Evolutionary conservation across 2,113 vertebrate genomes (phyloP).

Genomic region (Sylvia atricapilla): DNA sequence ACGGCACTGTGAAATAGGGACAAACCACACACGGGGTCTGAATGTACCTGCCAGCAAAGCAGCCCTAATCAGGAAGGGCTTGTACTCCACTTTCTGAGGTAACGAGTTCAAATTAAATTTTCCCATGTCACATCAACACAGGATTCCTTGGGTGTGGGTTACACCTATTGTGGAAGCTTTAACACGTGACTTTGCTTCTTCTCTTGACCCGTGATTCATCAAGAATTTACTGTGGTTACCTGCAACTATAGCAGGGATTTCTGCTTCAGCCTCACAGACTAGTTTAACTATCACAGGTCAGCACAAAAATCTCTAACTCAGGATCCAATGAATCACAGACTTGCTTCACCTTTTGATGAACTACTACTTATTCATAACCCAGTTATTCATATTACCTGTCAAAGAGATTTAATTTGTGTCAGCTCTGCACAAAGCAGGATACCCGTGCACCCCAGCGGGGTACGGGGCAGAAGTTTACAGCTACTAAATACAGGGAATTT

Average conservation of each 20-base stretch:
- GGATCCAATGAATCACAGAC: neutral
- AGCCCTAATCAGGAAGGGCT: neutral
- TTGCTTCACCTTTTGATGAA: constrained; percentile 57
- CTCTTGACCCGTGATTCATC: neutral
- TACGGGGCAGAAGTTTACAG: constrained; percentile 49
- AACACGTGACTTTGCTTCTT: neutral
- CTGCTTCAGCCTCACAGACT: neutral
- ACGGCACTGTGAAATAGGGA: rapidly evolving
- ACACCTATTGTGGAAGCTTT: neutral
- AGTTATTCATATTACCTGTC: constrained; percentile 38
- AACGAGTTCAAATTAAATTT: neutral
- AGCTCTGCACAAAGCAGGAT: constrained; percentile 16
- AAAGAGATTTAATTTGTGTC: constrained; percentile 39
- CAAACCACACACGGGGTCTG: neutral
- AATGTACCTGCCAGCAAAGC: neutral
- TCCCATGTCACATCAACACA: neutral
- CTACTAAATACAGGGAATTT: constrained; percentile 31
- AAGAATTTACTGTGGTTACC: neutral
- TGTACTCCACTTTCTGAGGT: neutral
- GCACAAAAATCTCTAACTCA: constrained; percentile 12
- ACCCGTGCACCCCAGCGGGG: constrained; percentile 8
- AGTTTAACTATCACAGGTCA: neutral
- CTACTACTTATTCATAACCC: constrained; percentile 44
- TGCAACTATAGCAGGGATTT: neutral
- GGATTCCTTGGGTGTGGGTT: neutral